Conservation (phyloP, 2,113 vertebrate genomes). For the Pseudorectes ferrugineus region DNA sequence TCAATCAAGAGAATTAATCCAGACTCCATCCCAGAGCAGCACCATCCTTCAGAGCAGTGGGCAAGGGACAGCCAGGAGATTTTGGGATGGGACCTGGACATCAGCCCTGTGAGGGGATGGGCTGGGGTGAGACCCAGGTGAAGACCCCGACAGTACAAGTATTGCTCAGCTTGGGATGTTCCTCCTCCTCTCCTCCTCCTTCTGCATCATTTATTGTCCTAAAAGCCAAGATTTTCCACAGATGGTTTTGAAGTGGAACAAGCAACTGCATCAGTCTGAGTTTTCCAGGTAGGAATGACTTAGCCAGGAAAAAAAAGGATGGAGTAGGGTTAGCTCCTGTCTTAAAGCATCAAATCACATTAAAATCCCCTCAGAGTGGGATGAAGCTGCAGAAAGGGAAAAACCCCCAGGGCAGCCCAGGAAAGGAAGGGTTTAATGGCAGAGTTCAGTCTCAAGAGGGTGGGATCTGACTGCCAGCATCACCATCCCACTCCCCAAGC, state of each 20-base stretch:
- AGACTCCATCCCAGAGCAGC: background rate
- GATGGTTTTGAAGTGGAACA: background rate
- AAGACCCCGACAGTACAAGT: background rate
- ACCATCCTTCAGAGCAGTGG: fast-evolving
- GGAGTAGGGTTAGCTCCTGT: background rate
- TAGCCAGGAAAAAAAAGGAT: background rate
- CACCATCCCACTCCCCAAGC: background rate
- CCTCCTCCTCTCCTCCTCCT: background rate
- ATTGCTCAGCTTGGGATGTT: background rate
- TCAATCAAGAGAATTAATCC: background rate
- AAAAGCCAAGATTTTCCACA: background rate
- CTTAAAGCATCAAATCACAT: background rate
- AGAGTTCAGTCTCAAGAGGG: background rate
- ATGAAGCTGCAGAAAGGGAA: background rate
- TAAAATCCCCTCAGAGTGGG: background rate
- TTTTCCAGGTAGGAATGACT: background rate
- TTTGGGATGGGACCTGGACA: background rate
- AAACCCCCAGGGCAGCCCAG: background rate
- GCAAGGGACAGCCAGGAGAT: background rate
- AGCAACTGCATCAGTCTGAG: fast-evolving
- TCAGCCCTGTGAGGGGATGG: background rate
- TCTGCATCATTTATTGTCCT: background rate
- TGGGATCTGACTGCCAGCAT: background rate
- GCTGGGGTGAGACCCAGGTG: background rate
- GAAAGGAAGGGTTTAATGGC: background rate